Percentiles rank a stretch among this genome's conserved stretches.
These are phyloP conservation scores for Champsocephalus esox DNA, from an alignment of 2,797 vertebrate genomes.

Conservation along the genomic window DNA sequence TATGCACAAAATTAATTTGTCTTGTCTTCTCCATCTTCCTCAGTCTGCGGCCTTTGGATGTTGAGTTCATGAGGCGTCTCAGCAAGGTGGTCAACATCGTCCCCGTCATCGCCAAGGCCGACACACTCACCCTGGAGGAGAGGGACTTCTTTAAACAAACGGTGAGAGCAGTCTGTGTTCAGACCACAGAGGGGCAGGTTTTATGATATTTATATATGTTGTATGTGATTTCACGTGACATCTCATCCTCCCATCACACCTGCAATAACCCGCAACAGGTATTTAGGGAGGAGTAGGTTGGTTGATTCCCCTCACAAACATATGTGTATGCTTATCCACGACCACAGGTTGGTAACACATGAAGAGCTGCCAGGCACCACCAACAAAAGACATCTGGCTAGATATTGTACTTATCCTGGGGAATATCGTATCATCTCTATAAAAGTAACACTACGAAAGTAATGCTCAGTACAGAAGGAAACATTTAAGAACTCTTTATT, in stretches of 20 bases:
- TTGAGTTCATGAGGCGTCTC: slow-evolving; percentile 97
- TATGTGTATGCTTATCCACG: slow-evolving; percentile 1
- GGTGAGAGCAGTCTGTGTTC: slow-evolving; percentile 78
- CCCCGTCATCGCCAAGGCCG: slow-evolving; percentile 95
- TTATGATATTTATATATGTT: not conserved
- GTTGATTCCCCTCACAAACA: slow-evolving; percentile 12
- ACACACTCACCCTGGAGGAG: slow-evolving; percentile 97
- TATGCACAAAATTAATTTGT: slow-evolving; percentile 2
- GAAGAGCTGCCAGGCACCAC: slow-evolving; percentile 45
- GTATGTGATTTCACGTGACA: not conserved
- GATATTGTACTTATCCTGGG: slow-evolving; percentile 22
- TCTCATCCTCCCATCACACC: slow-evolving; percentile 14
- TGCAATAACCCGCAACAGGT: slow-evolving; percentile 19
- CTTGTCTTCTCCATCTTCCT: slow-evolving; percentile 7
- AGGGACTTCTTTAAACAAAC: slow-evolving; percentile 94
- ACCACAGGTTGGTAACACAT: slow-evolving; percentile 27
- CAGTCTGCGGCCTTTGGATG: slow-evolving; percentile 94
- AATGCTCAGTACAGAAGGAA: slow-evolving; percentile 35
- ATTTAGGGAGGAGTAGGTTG: slow-evolving; percentile 21
- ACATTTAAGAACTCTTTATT: slow-evolving; percentile 43
- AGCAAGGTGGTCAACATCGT: slow-evolving; percentile 99
- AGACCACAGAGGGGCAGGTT: not conserved
- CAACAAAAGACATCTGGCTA: slow-evolving; percentile 55
- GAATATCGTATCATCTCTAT: slow-evolving; percentile 19
- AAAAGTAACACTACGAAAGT: slow-evolving; percentile 14